These are phyloP conservation scores for Ascaphus truei DNA, from an alignment of 2,113 vertebrate species.

Conservation along the genomic window DNA sequence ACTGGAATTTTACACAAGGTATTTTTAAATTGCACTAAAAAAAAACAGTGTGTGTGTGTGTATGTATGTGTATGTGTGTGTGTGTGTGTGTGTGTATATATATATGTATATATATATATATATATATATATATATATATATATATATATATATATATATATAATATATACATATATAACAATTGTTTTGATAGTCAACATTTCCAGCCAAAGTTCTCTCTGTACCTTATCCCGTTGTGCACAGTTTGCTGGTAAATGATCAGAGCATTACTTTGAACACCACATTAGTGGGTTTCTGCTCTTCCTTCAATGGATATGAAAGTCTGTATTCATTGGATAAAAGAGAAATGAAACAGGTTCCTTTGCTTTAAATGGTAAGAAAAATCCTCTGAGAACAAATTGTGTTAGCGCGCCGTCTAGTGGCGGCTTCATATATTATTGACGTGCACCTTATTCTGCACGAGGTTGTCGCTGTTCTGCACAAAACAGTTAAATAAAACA, in stretches of 20 bases:
- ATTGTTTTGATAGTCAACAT: background rate
- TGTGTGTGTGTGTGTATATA: conserved; percentile 29
- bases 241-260: background rate
- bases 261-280: conserved; percentile 19
- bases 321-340: conserved; percentile 16
- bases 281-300: conserved; percentile 26
- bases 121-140: background rate
- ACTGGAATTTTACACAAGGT: too few relatives aligned
- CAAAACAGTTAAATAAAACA: background rate
- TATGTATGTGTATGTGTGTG: too few relatives aligned
- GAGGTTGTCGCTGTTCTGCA: background rate
- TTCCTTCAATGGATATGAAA: conserved; percentile 22
- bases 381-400: background rate
- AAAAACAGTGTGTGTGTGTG: too few relatives aligned
- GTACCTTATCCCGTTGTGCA: background rate
- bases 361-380: too few relatives aligned
- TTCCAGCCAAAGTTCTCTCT: background rate
- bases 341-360: conserved; percentile 5
- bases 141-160: background rate
- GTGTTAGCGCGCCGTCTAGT: conserved; percentile 20
- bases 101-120: background rate
- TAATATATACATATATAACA: background rate
- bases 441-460: too few relatives aligned
- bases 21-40: too few relatives aligned
- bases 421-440: too few relatives aligned